Evolutionary conservation across 1,140 invertebrate genomes (phyloP), one percentile per base, ranked within the genome.

Genomic region (Orussus abietinus): DNA sequence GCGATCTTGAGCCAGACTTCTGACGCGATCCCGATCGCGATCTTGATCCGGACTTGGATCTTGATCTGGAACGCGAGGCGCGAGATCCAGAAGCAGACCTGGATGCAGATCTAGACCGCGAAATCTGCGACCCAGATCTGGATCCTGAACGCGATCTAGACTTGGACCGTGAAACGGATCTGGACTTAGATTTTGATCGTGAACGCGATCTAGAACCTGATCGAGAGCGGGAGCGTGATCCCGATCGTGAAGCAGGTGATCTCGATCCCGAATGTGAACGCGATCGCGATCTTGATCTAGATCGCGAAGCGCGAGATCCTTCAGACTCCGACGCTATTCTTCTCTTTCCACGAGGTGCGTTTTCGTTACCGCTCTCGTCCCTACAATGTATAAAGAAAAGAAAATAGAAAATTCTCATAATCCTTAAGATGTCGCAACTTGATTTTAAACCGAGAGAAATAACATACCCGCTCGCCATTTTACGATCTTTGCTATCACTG

Each of bases 401-500:
- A 26, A 35, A 31, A 37, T 42, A 38, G 28, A 28, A 35, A 36
- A 31, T 31, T 38, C 32, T 22, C 20, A 21, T 11, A 11, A 38
- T 34, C 30, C 15, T 37, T 45, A 4, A 14, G 4, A 19, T 15
- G 26, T 25, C 12, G 22, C 25, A 12, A 29, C 3, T 12, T 15
- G 9, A 2, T 12, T 15, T 33, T 35, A 33, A 38, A 31, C 29
- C 15, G 6, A 4, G 9, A 36, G 15, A 34, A 12, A 18, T 14
- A 44, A 14, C 18, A 65, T 62, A 78, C 75, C 76, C 77, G 49
- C 77, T 79, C 3, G 74, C 75, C 49, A 79, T 79, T 57, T 80
- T 81, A 36, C 78, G 78, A 45, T 78, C 77, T 42, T 75, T 74
- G 28, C 78, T 75, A 53, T 92, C 90, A 33, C 88, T 91, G 35